Evolutionary conservation across 2,797 vertebrate species (phyloP).

Genomic region (Urophycis tenuis): DNA sequence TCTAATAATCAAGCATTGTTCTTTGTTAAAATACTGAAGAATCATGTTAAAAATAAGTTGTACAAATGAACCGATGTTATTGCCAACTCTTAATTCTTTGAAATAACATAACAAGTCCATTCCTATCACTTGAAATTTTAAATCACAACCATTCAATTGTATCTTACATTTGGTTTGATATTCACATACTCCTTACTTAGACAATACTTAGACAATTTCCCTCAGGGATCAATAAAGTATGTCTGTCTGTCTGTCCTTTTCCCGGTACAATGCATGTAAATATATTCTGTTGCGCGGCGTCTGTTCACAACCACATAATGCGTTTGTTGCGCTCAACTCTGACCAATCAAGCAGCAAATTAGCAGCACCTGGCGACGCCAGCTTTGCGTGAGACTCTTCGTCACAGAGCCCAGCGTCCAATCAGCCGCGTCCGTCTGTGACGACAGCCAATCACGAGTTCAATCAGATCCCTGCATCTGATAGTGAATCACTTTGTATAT

Average conservation of each 20-base stretch:
- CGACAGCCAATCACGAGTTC: neutral
- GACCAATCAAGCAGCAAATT: slow-evolving; percentile 53
- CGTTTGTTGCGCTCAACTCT: slow-evolving; percentile 28
- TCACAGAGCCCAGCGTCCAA: neutral
- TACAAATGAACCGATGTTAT: neutral
- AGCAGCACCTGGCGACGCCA: slow-evolving; percentile 24
- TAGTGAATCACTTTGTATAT: neutral
- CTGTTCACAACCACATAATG: neutral
- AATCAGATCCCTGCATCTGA: neutral
- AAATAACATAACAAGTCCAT: neutral
- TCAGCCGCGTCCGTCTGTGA: slow-evolving; percentile 33
- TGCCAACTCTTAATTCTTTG: neutral
- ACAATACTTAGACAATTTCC: too few species aligned
- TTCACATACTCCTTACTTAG: neutral
- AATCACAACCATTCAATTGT: neutral
- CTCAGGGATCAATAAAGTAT: too few species aligned
- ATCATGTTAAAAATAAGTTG: neutral
- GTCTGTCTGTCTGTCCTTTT: too few species aligned
- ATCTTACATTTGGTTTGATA: neutral
- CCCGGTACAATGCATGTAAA: neutral
- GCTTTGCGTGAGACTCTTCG: neutral
- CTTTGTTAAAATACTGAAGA: neutral
- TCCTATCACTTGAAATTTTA: neutral
- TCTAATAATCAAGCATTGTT: neutral
- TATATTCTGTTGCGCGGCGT: neutral